Evolutionary conservation across 2,888 invertebrate species (phyloP).

Genomic region (Emmelina monodactyla): DNA sequence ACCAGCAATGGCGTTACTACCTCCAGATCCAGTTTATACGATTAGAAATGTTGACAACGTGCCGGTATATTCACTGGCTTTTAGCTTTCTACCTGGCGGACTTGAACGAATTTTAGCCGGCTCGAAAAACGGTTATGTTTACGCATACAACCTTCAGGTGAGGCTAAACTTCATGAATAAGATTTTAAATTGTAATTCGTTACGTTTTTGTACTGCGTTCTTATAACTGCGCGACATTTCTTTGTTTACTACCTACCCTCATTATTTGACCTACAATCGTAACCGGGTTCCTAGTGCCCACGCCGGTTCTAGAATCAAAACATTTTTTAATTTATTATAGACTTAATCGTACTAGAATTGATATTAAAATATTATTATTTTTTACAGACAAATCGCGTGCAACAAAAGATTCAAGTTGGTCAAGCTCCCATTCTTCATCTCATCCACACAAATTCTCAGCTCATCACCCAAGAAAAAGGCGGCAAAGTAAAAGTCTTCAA

Average conservation of each 20-base stretch:
- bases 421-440: conserved; percentile 70
- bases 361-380: conserved; percentile 6
- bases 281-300: too few relatives aligned
- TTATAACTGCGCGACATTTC: conserved; percentile 23
- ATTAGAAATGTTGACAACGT: conserved; percentile 75
- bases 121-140: conserved; percentile 75
- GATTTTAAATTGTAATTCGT: conserved; percentile 20
- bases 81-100: conserved; percentile 67
- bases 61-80: conserved; percentile 75
- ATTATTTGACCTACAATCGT: conserved; percentile 47
- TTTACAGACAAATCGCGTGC: conserved; percentile 75
- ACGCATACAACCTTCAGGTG: conserved; percentile 83
- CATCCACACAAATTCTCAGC: conserved; percentile 65
- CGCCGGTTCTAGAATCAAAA: too few relatives aligned
- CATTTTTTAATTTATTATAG: too few relatives aligned
- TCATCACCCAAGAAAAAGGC: conserved; percentile 79
- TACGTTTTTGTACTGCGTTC: too few relatives aligned
- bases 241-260: conserved; percentile 56
- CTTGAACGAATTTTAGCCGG: conserved; percentile 75
- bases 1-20: conserved; percentile 73
- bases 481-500: conserved; percentile 74
- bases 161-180: conserved; percentile 40
- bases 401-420: conserved; percentile 71
- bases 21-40: conserved; percentile 80
- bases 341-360: too few relatives aligned